Evolutionary conservation across 2,113 vertebrate species (phyloP), one percentile per base, ranked within the genome.

Genomic region (Lasiurus cinereus): DNA sequence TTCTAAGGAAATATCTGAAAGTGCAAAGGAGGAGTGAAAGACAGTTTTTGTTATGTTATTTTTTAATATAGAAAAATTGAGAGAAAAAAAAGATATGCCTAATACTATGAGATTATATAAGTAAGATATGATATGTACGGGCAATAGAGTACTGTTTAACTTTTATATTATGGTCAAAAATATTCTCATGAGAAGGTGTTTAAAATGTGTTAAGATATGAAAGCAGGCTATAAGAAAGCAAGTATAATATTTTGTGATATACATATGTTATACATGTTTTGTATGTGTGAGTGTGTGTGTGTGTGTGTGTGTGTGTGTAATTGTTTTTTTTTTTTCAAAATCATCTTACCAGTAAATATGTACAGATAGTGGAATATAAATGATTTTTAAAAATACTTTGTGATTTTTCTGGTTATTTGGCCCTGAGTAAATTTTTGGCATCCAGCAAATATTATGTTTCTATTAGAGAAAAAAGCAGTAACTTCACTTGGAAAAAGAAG

Each of bases 401-500:
- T 90, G 21, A 39, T 39, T 66, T 95, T 94, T 91, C 48, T 72
- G 52, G 19, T 54, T 46, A 29, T 78, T 95, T 91, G 80, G 43
- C 80, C 50, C 52, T 62, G 24, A 62, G 27, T 46, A 69, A 6
- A 33, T 76, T 31, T 88, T 88, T 89, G 56, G 24, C n/a, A 62
- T 62, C 39, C 46, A 86, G 16, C 39, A 80, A 88, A 8, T 74
- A 66, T 69, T 73, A 66, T 69, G 29, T 83, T 83, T 86, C 62
- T 48, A 22, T 91, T 36, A 78, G 86, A 67, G 8, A 27, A 52
- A 78, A 69, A 83, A 13, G 12, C 4, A 78, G 22, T 56, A 77
- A 18, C 33, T 89, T 79, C 39, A 85, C 48, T 92, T 88, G 67
- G 62, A 52, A 76, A 90, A 90, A 56, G 52, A 48, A 77, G 56